These are phyloP conservation scores for Heliconius sara DNA, from an alignment of 2,888 invertebrate genomes.

Conservation along the genomic window DNA sequence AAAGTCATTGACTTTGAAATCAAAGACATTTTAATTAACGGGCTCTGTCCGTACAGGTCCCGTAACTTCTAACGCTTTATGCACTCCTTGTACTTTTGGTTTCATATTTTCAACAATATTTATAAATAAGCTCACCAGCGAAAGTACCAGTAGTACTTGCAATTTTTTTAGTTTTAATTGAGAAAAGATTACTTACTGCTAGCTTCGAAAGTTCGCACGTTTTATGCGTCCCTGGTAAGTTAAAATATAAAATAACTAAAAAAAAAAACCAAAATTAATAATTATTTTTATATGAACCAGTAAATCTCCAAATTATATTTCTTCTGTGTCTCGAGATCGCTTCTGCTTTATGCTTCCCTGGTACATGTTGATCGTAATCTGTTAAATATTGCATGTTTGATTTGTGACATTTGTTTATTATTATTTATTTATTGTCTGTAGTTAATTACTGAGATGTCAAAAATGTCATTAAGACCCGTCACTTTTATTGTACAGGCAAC, in stretches of 20 bases:
- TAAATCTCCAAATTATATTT: neutral
- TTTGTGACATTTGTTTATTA: neutral
- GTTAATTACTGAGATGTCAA: constrained; percentile 2
- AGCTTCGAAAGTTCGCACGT: neutral
- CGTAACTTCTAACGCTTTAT: neutral
- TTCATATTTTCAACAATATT: neutral
- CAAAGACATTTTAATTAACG: too few species aligned
- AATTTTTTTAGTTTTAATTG: neutral
- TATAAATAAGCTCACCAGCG: neutral
- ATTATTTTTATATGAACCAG: neutral
- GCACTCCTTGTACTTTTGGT: neutral
- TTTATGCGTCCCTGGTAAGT: neutral
- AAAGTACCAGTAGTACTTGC: neutral
- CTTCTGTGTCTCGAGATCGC: constrained; percentile 12
- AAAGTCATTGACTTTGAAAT: neutral
- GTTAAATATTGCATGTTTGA: constrained; percentile 17
- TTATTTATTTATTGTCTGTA: constrained; percentile 4
- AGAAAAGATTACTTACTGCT: neutral
- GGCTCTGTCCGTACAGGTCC: too few species aligned
- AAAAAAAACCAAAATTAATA: neutral
- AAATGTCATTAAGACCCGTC: neutral
- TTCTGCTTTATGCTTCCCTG: constrained; percentile 23
- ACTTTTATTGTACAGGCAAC: neutral
- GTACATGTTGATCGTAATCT: constrained; percentile 6
- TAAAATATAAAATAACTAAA: neutral